Percentiles rank a stretch among this genome's conserved stretches.
These are phyloP conservation scores for Ylistrum balloti DNA, from an alignment of 1,140 invertebrate genomes.

Conservation along the genomic window DNA sequence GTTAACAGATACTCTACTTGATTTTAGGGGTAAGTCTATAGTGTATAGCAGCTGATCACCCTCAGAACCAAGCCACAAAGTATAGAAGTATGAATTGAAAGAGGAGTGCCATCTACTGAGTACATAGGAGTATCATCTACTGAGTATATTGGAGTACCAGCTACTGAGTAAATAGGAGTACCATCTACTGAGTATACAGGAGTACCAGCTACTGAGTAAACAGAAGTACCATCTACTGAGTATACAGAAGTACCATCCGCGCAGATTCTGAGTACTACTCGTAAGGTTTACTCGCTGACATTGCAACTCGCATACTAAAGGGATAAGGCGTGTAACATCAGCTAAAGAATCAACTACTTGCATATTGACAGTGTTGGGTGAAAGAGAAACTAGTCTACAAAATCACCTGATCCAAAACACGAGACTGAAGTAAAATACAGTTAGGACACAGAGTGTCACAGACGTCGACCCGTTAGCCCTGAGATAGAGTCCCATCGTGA, in stretches of 20 bases:
- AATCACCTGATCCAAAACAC: neutral
- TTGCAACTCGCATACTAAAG: neutral
- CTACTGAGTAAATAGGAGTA: neutral
- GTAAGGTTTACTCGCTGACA: neutral
- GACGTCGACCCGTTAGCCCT: slow-evolving; percentile 22
- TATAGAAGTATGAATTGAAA: neutral
- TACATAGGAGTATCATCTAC: no score
- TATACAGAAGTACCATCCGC: neutral
- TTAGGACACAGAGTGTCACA: neutral
- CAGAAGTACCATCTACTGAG: neutral
- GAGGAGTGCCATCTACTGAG: no score
- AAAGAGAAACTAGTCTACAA: neutral
- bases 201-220: neutral
- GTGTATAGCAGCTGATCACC: slow-evolving; percentile 25
- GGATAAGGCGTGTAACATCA: neutral
- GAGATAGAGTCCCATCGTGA: slow-evolving; percentile 11
- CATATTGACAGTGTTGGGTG: neutral
- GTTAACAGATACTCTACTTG: no score
- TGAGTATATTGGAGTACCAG: neutral
- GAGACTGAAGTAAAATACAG: neutral
- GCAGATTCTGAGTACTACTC: no score
- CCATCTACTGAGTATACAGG: neutral
- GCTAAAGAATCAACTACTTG: neutral
- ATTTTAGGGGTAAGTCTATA: neutral
- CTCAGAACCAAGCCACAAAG: neutral